Evolutionary conservation across 2,797 vertebrate species (phyloP).

Genomic region (Ctenopoma multispine): DNA sequence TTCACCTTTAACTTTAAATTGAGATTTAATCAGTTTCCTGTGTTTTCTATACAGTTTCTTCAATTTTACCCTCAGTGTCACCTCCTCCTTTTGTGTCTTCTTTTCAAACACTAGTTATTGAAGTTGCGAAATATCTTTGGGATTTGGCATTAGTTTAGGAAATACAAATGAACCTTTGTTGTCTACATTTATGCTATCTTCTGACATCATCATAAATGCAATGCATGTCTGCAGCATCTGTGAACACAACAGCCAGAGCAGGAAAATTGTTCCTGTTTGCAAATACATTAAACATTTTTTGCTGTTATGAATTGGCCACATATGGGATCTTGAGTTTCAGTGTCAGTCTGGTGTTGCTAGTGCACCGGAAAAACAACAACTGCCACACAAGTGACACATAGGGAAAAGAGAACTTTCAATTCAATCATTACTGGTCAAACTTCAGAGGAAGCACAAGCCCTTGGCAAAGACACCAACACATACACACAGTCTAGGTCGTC

Average conservation of each 20-base stretch:
- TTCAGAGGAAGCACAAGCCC: constrained; percentile 47
- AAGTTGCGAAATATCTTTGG: too few relatives aligned
- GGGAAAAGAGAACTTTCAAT: neutral
- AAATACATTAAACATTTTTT: too few relatives aligned
- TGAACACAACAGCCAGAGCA: too few relatives aligned
- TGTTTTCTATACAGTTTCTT: neutral
- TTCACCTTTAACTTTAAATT: too few relatives aligned
- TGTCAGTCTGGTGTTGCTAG: neutral
- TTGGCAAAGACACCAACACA: constrained; percentile 35
- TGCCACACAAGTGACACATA: neutral
- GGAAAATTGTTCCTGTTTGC: too few relatives aligned
- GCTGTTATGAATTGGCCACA: neutral
- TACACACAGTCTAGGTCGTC: constrained; percentile 41
- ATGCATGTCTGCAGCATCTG: too few relatives aligned
- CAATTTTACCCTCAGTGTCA: neutral
- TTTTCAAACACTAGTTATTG: neutral
- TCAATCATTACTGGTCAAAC: neutral
- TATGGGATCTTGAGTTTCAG: neutral
- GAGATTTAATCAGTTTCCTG: neutral
- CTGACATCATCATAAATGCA: too few relatives aligned
- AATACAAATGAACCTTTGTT: neutral
- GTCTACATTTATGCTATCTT: too few relatives aligned
- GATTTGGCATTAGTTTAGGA: neutral
- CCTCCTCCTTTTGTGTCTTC: neutral
- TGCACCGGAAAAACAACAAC: too few relatives aligned